Evolutionary conservation across 2,113 vertebrate genomes (phyloP).

Genomic region (Casuarius casuarius): DNA sequence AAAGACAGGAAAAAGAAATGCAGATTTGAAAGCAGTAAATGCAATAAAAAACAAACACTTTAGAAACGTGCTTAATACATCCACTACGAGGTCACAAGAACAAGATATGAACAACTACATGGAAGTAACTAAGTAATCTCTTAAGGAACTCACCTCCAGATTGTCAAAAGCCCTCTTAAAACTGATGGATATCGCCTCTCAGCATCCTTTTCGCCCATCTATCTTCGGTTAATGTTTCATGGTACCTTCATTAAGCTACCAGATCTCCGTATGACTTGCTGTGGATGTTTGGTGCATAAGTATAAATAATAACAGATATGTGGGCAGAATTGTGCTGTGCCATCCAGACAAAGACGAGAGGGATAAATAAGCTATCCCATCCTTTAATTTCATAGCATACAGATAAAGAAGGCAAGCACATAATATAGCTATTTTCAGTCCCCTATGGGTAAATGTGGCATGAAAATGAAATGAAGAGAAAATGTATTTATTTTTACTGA

Average conservation of each 20-base stretch:
- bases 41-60: neutral
- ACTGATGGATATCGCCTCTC: neutral
- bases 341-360: neutral
- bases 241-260: neutral
- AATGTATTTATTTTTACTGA: neutral
- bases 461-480: neutral
- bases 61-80: neutral
- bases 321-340: neutral
- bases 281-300: neutral
- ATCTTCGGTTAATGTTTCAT: neutral
- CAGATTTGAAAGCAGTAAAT: neutral
- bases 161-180: neutral
- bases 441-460: neutral
- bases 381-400: neutral
- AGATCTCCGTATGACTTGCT: neutral
- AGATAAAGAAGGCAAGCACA: neutral
- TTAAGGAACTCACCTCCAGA: neutral
- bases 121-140: neutral
- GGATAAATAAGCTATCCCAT: neutral
- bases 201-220: neutral
- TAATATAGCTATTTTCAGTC: neutral
- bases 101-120: neutral
- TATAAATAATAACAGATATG: neutral
- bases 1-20: accelerated
- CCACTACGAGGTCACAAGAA: neutral